Percentiles rank a stretch among this genome's conserved stretches.
phyloP scores from a whole-genome alignment of 2,113 vertebrate genomes.

The Poicephalus meyeri region DNA sequence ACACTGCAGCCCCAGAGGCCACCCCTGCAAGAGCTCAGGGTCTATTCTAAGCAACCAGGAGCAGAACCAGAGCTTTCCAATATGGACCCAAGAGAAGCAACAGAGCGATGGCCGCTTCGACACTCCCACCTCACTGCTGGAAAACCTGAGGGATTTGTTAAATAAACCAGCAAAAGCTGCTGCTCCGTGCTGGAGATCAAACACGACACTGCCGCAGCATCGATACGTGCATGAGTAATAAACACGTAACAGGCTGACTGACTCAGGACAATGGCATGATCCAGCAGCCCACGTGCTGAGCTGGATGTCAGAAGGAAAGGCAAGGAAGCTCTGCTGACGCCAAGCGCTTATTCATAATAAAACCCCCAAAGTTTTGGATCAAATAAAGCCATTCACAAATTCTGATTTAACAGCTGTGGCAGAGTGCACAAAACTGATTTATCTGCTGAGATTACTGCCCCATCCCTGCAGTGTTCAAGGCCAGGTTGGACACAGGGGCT shows the following conservation, averaged over 20 bases:
- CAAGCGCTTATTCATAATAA: neutral
- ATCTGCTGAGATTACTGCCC: neutral
- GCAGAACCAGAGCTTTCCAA: neutral
- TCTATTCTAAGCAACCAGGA: neutral
- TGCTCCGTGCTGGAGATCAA: neutral
- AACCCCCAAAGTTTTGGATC: neutral
- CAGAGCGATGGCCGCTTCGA: neutral
- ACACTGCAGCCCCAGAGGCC: neutral
- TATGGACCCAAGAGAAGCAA: accelerated
- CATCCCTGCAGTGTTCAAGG: neutral
- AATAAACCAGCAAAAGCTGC: neutral
- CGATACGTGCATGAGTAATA: accelerated
- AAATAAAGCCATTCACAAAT: neutral
- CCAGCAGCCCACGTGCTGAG: neutral
- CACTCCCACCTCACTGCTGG: accelerated
- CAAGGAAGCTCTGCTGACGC: neutral
- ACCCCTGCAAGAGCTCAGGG: neutral
- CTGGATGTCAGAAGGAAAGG: neutral
- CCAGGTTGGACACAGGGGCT: neutral
- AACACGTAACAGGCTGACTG: accelerated
- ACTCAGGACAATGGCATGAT: neutral
- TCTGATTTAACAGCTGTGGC: neutral
- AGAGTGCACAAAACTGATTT: neutral
- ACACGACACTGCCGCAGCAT: neutral
- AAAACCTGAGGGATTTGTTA: neutral